Evolutionary conservation across 2,113 vertebrate genomes (phyloP), one percentile per base, ranked within the genome.

Genomic region (Cyrtonyx montezumae): DNA sequence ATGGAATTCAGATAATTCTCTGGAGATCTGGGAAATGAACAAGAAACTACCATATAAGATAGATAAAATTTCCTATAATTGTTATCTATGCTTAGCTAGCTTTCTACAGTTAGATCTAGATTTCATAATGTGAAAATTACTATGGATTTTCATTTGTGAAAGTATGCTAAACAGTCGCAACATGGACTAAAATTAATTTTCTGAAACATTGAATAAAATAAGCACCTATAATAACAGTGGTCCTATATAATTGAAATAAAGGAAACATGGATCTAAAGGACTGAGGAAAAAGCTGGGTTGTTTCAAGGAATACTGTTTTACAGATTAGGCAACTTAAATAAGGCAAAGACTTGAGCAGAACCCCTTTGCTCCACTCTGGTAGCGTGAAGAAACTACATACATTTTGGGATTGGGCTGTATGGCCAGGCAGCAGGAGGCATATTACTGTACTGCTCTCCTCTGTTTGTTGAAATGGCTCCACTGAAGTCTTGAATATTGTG

Each of bases 11-110:
- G 69, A 94, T 25, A 69, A 96, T 97, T 96, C 82, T 94, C 88
- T 88, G 88, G 91, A 94, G 95, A 94, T 94, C 30, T 91, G 46
- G n/a, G 84, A 92, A 91, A 84, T 75, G 87, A 97, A 84, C 53
- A 84, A 96, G 82, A 97, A 94, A 87, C 42, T 65, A 77, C 51
- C 67, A 66, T 87, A 19, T 21, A 58, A 80, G 28, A 84, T 61
- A 84, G 51, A 82, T 18, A 7, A 21, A 95, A 96, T 94, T 96
- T 96, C 75, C 82, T 93, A 22, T 56, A 71, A 67, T 62, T 53
- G 58, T 73, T 88, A 84, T 67, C 87, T 86, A 89, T 25, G 76
- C 6, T 18, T 7, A 30, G 40, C 37, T 93, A 59, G 43, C 11
- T 68, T 80, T 90, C 34, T 55, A 19, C n/a, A 95, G 77, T 34